A percentile compares a stretch with the other conserved stretches of the same genome.
Conservation (phyloP, 2,797 vertebrate species). For the Vespertilio murinus region DNA sequence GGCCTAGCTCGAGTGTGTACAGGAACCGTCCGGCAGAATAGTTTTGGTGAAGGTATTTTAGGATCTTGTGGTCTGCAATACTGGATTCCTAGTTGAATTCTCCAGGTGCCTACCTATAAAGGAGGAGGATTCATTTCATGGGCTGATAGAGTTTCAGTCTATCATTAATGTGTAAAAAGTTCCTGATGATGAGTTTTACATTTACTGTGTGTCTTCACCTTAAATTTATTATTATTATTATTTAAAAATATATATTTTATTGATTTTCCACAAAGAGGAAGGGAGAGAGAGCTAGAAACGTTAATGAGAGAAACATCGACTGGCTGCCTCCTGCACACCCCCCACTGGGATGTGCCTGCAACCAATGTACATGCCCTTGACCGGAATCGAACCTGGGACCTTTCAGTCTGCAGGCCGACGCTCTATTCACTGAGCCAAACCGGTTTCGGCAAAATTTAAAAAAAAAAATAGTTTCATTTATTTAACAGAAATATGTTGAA, state of each 20-base stretch:
- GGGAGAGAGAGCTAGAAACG: no score
- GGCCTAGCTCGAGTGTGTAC: not conserved
- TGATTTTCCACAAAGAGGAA: no score
- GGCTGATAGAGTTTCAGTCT: not conserved
- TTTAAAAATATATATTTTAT: no score
- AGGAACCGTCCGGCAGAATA: not conserved
- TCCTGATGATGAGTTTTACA: not conserved
- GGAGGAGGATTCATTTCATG: not conserved
- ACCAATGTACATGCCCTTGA: no score
- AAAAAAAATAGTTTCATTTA: not conserved
- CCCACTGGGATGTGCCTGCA: no score
- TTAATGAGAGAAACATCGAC: no score
- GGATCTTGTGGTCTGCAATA: not conserved
- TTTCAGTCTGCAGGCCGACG: no score
- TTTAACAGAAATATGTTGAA: conserved; percentile 17
- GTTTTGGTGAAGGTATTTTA: not conserved
- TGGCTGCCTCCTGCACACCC: no score
- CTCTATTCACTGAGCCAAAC: no score
- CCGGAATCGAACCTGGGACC: no score
- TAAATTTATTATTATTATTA: no score
- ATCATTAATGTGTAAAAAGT: not conserved
- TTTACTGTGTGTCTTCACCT: not conserved
- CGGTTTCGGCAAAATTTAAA: no score
- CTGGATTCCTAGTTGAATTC: not conserved
- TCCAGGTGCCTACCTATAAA: not conserved